phyloP scores from a whole-genome alignment of 2,797 vertebrate genomes.

The Denticeps clupeoides region DNA sequence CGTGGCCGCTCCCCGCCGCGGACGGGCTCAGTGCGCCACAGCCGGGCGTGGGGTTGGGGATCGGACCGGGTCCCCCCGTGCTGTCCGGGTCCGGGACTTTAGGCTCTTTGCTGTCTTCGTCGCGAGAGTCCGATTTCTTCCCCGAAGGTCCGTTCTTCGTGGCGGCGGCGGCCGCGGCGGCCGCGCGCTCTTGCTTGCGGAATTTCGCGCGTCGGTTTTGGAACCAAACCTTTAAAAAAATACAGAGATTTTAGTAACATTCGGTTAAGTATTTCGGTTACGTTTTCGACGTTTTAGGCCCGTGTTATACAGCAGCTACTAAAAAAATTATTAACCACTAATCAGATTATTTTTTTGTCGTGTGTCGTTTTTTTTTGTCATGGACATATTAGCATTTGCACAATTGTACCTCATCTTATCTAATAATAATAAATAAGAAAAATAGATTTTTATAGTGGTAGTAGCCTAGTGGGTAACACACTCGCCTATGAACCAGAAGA shows the following conservation, averaged over 20 bases:
- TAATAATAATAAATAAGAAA: too few relatives aligned
- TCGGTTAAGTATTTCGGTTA: background rate
- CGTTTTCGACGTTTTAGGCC: too few relatives aligned
- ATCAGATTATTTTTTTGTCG: too few relatives aligned
- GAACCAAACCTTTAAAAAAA: conserved; percentile 78
- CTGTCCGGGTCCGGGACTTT: conserved; percentile 87
- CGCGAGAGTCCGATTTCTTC: conserved; percentile 76
- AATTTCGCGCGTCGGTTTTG: conserved; percentile 92
- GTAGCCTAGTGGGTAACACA: too few relatives aligned
- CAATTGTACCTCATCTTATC: too few relatives aligned
- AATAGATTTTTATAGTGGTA: too few relatives aligned
- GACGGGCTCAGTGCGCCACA: conserved; percentile 64
- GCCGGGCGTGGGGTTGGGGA: conserved; percentile 52
- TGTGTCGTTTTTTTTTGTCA: too few relatives aligned
- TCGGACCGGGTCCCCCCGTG: conserved; percentile 80
- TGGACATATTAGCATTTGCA: too few relatives aligned
- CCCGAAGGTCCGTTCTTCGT: conserved; percentile 70
- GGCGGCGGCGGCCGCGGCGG: conserved; percentile 75
- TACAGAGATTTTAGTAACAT: background rate
- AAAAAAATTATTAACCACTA: too few relatives aligned
- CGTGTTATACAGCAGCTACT: too few relatives aligned
- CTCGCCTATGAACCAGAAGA: too few relatives aligned
- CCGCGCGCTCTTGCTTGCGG: conserved; percentile 86
- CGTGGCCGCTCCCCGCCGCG: conserved; percentile 52
- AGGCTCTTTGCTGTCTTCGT: conserved; percentile 82